A percentile compares a stretch with the other conserved stretches of the same genome.
These are phyloP conservation scores for Drosophila atripex DNA, from an alignment of 2,888 invertebrate species.

Conservation along the genomic window DNA sequence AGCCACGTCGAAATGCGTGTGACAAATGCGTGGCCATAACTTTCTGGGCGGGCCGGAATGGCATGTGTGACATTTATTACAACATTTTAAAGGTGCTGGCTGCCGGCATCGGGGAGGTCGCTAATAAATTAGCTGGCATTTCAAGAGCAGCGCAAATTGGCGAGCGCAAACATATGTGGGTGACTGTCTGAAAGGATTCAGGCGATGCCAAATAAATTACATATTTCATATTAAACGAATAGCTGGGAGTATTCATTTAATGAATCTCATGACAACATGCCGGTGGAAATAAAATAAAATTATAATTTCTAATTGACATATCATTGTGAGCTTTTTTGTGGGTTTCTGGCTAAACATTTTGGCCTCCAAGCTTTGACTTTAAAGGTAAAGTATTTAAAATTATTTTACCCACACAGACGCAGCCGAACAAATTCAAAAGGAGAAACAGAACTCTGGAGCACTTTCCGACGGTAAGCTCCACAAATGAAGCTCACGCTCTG, in stretches of 20 bases:
- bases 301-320: slow-evolving; percentile 21
- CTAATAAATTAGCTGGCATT: slow-evolving; percentile 73
- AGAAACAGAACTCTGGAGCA: neutral
- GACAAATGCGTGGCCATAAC: slow-evolving; percentile 74
- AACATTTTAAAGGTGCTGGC: slow-evolving; percentile 66
- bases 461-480: slow-evolving; percentile 14
- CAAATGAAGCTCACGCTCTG: slow-evolving; percentile 38
- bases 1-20: slow-evolving; percentile 49
- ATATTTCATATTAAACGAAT: slow-evolving; percentile 37
- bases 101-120: slow-evolving; percentile 39
- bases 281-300: slow-evolving; percentile 22
- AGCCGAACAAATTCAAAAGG: slow-evolving; percentile 8
- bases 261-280: slow-evolving; percentile 6
- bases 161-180: slow-evolving; percentile 53
- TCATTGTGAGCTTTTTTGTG: neutral
- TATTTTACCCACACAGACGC: neutral
- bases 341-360: neutral
- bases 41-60: slow-evolving; percentile 55
- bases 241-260: slow-evolving; percentile 19
- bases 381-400: slow-evolving; percentile 22
- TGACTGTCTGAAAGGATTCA: slow-evolving; percentile 21
- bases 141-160: slow-evolving; percentile 62
- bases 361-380: neutral
- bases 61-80: slow-evolving; percentile 74
- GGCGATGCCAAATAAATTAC: slow-evolving; percentile 60